Conservation (phyloP, 2,888 invertebrate species). For the Gryllus longicercus region DNA sequence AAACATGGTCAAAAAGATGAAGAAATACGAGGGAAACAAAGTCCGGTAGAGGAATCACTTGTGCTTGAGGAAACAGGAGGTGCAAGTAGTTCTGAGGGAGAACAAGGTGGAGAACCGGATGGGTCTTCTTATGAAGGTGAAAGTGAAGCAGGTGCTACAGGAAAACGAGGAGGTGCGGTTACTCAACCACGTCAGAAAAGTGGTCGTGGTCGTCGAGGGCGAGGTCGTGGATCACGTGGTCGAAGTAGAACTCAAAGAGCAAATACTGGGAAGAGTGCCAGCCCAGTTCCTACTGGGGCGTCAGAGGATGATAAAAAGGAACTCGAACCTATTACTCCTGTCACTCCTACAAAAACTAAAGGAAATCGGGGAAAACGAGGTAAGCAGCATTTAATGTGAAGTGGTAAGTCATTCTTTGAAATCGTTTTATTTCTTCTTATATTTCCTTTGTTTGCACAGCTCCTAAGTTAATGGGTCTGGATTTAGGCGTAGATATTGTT, state of each 20-base stretch:
- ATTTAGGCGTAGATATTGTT: constrained; percentile 48
- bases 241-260: not conserved
- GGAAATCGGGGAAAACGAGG: not conserved
- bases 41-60: not conserved
- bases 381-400: not conserved
- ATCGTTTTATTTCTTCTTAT: too few relatives aligned
- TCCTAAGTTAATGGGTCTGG: constrained; percentile 47
- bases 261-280: not conserved
- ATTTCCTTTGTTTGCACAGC: not conserved
- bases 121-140: not conserved
- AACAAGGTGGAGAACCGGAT: not conserved
- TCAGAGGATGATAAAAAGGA: not conserved
- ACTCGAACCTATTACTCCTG: not conserved
- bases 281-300: not conserved
- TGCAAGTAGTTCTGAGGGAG: not conserved
- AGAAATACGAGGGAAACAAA: not conserved
- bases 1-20: not conserved
- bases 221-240: not conserved
- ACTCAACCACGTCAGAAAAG: too few relatives aligned
- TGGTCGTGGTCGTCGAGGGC: not conserved
- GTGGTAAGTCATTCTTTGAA: not conserved
- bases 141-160: not conserved
- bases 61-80: not conserved
- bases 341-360: not conserved
- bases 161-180: too few relatives aligned